phyloP scores from a whole-genome alignment of 2,797 vertebrate genomes.

The Vespertilio murinus region DNA sequence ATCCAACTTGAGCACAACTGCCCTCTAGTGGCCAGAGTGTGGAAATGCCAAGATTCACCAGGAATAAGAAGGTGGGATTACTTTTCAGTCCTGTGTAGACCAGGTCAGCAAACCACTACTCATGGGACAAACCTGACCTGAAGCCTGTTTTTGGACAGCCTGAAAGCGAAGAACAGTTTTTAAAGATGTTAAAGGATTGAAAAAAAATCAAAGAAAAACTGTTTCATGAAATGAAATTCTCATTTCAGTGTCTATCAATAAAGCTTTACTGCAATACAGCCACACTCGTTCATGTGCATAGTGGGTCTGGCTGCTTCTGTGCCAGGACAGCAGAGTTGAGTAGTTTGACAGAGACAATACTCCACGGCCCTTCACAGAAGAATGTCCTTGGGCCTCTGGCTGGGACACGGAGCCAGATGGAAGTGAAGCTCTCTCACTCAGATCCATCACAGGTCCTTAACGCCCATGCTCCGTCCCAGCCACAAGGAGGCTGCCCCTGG shows the following conservation, averaged over 20 bases:
- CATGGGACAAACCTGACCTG: neutral
- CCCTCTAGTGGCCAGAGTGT: slow-evolving; percentile 58
- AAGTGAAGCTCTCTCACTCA: neutral
- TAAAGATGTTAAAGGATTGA: neutral
- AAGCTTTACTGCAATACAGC: neutral
- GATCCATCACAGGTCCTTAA: neutral
- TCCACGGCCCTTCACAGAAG: neutral
- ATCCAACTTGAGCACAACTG: neutral
- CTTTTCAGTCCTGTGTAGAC: neutral
- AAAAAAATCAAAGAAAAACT: neutral
- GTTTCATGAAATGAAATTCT: neutral
- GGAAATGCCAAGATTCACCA: neutral
- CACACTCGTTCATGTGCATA: neutral
- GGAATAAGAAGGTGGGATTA: neutral
- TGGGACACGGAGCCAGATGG: neutral
- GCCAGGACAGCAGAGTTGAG: neutral
- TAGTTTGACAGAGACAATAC: neutral
- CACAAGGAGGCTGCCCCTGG: neutral
- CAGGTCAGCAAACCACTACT: neutral
- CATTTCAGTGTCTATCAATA: neutral
- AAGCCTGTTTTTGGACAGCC: neutral
- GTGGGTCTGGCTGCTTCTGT: neutral
- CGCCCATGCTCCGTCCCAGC: neutral
- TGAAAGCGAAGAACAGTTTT: neutral
- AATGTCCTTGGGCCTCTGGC: neutral